phyloP scores from a whole-genome alignment of 2,113 vertebrate genomes.

The Alaudala cheleensis region DNA sequence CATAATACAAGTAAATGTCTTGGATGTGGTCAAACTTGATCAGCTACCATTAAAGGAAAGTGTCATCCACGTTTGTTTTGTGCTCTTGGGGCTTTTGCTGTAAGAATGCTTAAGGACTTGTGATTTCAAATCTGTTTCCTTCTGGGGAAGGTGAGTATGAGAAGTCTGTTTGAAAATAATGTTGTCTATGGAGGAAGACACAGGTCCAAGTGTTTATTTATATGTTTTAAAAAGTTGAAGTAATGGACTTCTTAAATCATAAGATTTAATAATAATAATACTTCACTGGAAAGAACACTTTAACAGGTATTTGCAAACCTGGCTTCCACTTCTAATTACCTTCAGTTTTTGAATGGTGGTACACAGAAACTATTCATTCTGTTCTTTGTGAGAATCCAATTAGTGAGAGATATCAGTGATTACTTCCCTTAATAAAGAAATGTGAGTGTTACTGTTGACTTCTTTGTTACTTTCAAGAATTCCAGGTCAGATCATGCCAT shows the following conservation, averaged over 20 bases:
- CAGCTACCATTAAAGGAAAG: not conserved
- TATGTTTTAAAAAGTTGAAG: not conserved
- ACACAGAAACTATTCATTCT: not conserved
- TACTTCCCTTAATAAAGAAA: not conserved
- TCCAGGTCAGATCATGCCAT: not conserved
- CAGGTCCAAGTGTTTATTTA: not conserved
- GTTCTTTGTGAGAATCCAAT: not conserved
- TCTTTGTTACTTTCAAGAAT: not conserved
- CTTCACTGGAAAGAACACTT: not conserved
- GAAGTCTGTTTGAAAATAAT: not conserved
- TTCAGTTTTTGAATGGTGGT: not conserved
- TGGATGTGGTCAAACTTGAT: not conserved
- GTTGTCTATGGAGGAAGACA: not conserved
- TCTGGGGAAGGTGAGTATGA: not conserved
- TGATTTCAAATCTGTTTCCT: not conserved
- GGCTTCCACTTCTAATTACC: not conserved
- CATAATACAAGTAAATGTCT: not conserved
- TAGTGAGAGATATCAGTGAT: not conserved
- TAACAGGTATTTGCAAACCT: not conserved
- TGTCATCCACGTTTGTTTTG: accelerated
- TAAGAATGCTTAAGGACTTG: not conserved
- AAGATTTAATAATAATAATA: not conserved
- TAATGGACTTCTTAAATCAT: not conserved
- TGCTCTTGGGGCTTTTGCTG: not conserved
- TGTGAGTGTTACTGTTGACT: not conserved